Evolutionary conservation across 1,140 invertebrate genomes (phyloP).

Genomic region (Procambarus virginalis): DNA sequence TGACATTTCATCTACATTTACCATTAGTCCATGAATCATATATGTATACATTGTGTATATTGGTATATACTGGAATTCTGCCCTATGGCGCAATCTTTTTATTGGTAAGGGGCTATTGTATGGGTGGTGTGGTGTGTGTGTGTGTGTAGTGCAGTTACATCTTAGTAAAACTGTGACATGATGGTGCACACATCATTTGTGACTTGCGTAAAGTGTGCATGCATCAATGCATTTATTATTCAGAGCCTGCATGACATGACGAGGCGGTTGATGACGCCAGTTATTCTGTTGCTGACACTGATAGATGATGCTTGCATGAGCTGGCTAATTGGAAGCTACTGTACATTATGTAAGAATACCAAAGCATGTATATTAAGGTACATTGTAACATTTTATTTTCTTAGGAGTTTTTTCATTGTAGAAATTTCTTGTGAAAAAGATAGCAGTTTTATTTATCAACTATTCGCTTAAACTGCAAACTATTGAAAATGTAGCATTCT

Average conservation of each 20-base stretch:
- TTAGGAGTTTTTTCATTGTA: neutral
- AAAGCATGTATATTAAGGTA: neutral
- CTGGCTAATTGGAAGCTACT: too few relatives aligned
- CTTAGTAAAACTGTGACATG: neutral
- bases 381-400: neutral
- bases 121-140: neutral
- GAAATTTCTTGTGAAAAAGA: neutral
- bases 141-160: neutral
- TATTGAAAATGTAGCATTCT: neutral
- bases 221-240: neutral
- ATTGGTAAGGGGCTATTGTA: conserved; percentile 5
- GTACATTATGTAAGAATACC: too few relatives aligned
- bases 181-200: neutral
- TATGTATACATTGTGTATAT: conserved; percentile 45
- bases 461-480: neutral
- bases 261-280: neutral
- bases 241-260: conserved; percentile 3
- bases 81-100: conserved; percentile 37
- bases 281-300: neutral
- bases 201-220: neutral
- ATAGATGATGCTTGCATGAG: neutral
- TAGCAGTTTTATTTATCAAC: neutral
- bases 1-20: neutral
- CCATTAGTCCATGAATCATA: conserved; percentile 27
- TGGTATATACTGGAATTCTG: conserved; percentile 27